Evolutionary conservation across 1,140 invertebrate species (phyloP).

Genomic region (Drosophila carrolli): DNA sequence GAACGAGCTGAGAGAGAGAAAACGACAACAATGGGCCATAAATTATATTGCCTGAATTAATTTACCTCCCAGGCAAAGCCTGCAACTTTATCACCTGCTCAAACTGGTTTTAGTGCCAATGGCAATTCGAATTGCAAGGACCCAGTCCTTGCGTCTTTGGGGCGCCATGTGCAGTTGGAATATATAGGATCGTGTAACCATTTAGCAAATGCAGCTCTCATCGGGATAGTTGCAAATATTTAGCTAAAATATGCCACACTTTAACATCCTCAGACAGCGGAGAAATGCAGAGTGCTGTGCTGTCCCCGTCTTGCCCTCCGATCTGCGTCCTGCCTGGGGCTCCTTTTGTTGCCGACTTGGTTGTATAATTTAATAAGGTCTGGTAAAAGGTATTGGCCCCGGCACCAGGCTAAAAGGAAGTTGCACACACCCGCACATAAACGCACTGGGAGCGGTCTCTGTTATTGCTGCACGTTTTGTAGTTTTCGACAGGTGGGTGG

Average conservation of each 20-base stretch:
- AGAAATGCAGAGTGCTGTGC: slow-evolving; percentile 20
- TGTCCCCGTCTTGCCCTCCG: background rate
- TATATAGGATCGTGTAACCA: slow-evolving; percentile 26
- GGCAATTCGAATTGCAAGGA: slow-evolving; percentile 29
- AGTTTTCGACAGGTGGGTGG: slow-evolving; percentile 72
- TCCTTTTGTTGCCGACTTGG: slow-evolving; percentile 52
- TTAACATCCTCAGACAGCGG: slow-evolving; percentile 59
- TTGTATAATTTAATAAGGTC: slow-evolving; percentile 78
- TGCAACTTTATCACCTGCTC: slow-evolving; percentile 71
- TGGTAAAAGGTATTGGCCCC: slow-evolving; percentile 65
- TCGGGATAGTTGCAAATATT: slow-evolving; percentile 73
- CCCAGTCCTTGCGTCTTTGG: slow-evolving; percentile 33
- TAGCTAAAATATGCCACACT: slow-evolving; percentile 75
- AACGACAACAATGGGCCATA: slow-evolving; percentile 62
- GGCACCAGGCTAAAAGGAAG: slow-evolving; percentile 47
- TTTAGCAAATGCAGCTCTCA: slow-evolving; percentile 66
- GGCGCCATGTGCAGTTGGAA: slow-evolving; percentile 22
- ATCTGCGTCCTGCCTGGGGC: slow-evolving; percentile 13
- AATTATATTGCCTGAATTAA: slow-evolving; percentile 76
- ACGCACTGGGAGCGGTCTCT: slow-evolving; percentile 13
- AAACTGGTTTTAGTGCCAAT: slow-evolving; percentile 25
- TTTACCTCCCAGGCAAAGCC: slow-evolving; percentile 48
- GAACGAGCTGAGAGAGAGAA: background rate
- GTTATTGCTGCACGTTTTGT: slow-evolving; percentile 69
- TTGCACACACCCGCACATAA: slow-evolving; percentile 16